Base-by-base conservation (phyloP, 2,888 invertebrate species). In the Ditylenchus weischeri region DNA sequence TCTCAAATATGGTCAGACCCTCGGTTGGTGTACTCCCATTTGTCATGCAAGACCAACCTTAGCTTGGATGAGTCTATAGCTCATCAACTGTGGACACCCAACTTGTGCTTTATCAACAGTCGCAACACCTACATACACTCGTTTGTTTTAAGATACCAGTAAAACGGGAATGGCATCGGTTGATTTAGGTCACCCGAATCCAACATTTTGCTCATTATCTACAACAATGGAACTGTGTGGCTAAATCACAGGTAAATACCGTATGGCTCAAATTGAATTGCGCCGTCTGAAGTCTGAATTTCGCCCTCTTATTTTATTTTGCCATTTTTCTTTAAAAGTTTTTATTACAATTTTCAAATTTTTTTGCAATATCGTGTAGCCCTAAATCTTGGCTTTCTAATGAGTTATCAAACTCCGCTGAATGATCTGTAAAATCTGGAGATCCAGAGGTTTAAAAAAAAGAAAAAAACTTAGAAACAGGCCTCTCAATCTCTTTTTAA, bases 221-320 rank as follows among this genome's bases (percentile, higher is more conserved):
- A 82, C 60, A 77, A 76, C n/a, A 82, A 82, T 71, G 82, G 82
- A 19, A 81, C 80, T 21, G 82, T 83, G 11, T 83, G 82, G 82
- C 76, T 82, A 21, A 79, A 82, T 67, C 78, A 82, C 51, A 69
- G 68, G 64, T 64, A 64, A 54, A 11, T 43, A 29, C 2, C 3
- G 29, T 29, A 29, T 4, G 29, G 29, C 29, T 29, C 29, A 29
- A 29, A 29, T 29, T 29, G 29, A 29, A 29, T 29, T 29, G 29
- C 29, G 5, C 3, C 29, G 29, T 2, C 5, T 4, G 5, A 29
- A 29, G 3, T 29, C 3, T 29, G 29, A 29, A 29, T 29, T 29
- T 29, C 29, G n/a, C n/a, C n/a, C n/a, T n/a, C n/a, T n/a, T n/a
- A n/a, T n/a, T n/a, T n/a, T n/a, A n/a, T n/a, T n/a, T n/a, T n/a